A percentile compares a stretch with the other conserved stretches of the same genome.
phyloP scores from a whole-genome alignment of 2,888 invertebrate genomes.

The Thera britannica region DNA sequence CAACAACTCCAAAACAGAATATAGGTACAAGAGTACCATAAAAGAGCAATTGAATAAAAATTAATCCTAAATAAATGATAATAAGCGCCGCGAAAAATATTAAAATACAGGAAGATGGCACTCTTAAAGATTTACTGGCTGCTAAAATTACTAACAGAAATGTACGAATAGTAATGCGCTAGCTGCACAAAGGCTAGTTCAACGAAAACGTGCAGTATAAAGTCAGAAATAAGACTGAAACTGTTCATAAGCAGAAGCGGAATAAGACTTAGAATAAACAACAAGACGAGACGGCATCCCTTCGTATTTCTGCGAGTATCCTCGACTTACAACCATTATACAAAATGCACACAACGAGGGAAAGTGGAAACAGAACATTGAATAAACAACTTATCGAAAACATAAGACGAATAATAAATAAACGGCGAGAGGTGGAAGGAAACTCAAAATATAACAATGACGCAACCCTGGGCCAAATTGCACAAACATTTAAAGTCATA shows the following conservation, averaged over 20 bases:
- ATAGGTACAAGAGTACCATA: background rate
- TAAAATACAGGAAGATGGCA: constrained; percentile 6
- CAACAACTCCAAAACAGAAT: background rate
- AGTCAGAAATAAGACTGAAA: constrained; percentile 34
- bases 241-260: constrained; percentile 32
- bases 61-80: background rate
- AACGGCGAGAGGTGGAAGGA: constrained; percentile 26
- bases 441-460: constrained; percentile 43
- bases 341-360: constrained; percentile 18
- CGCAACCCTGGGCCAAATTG: constrained; percentile 33
- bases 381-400: constrained; percentile 28
- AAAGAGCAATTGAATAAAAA: background rate
- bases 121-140: constrained; percentile 32
- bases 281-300: constrained; percentile 29
- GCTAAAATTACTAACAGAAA: constrained; percentile 47
- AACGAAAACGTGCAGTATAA: constrained; percentile 46
- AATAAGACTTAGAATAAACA: constrained; percentile 16
- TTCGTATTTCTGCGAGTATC: constrained; percentile 5
- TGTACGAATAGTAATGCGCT: constrained; percentile 36
- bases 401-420: constrained; percentile 24
- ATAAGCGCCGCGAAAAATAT: background rate
- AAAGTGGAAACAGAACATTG: constrained; percentile 27
- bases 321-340: constrained; percentile 25
- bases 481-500: constrained; percentile 31
- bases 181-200: constrained; percentile 48